These are phyloP conservation scores for Callyntrura sp. DNA, from an alignment of 2,888 invertebrate species.

Conservation along the genomic window DNA sequence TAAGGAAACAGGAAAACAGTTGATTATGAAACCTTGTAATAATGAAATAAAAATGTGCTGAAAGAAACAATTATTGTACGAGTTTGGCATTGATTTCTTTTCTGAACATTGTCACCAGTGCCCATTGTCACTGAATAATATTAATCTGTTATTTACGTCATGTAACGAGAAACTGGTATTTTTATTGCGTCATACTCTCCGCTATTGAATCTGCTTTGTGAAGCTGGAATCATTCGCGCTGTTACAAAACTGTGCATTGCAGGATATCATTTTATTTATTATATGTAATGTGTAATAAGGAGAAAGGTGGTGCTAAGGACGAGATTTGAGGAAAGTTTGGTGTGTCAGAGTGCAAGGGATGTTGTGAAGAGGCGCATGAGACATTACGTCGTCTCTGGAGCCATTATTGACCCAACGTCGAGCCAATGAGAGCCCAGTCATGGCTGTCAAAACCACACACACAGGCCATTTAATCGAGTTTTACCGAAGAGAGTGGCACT, in stretches of 20 bases:
- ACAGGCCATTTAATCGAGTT: constrained; percentile 76
- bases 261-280: background rate
- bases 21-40: constrained; percentile 68
- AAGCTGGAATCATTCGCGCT: background rate
- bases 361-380: constrained; percentile 75
- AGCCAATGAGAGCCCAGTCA: constrained; percentile 80
- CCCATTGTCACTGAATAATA: background rate
- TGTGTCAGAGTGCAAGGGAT: constrained; percentile 62
- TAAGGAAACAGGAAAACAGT: constrained; percentile 35
- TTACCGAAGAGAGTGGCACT: constrained; percentile 70
- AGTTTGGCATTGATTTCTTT: background rate
- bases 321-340: constrained; percentile 68
- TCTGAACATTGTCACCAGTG: background rate
- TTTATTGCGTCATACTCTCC: background rate
- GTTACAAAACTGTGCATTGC: background rate
- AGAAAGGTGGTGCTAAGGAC: constrained; percentile 67
- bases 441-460: constrained; percentile 80
- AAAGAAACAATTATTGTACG: background rate
- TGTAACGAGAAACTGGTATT: background rate
- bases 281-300: constrained; percentile 30
- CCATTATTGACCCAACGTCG: constrained; percentile 80
- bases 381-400: constrained; percentile 80
- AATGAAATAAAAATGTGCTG: constrained; percentile 69
- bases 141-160: background rate
- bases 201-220: background rate